Evolutionary conservation across 2,113 vertebrate genomes (phyloP).

Genomic region (Tiliqua scincoides): DNA sequence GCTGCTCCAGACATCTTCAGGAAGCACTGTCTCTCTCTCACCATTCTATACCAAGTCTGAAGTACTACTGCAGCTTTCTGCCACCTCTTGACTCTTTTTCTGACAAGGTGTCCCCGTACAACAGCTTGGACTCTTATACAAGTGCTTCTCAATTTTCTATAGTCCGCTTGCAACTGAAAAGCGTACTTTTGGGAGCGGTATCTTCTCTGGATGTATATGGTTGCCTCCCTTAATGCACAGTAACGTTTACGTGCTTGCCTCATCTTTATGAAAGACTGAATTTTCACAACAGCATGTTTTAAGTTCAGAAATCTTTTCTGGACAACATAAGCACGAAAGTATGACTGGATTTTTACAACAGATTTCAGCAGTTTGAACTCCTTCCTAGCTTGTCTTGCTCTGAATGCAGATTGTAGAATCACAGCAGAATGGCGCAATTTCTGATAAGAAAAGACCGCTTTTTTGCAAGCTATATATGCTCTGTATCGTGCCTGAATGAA

Average conservation of each 20-base stretch:
- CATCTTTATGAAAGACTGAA: constrained; percentile 76
- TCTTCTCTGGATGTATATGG: constrained; percentile 48
- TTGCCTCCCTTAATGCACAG: constrained; percentile 47
- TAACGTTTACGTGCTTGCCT: constrained; percentile 49
- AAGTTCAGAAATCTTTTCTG: constrained; percentile 65
- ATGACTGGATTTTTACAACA: constrained; percentile 75
- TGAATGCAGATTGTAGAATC: constrained; percentile 74
- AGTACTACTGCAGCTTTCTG: constrained; percentile 69
- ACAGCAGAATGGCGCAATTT: constrained; percentile 53
- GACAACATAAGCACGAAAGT: constrained; percentile 63
- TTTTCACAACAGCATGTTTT: constrained; percentile 61
- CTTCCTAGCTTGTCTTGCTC: constrained; percentile 65
- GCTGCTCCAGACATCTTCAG: constrained; percentile 66
- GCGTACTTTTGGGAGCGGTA: constrained; percentile 53
- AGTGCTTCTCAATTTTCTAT: constrained; percentile 44
- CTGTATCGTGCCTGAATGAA: constrained; percentile 69
- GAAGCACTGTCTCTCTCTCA: constrained; percentile 56
- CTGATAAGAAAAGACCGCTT: constrained; percentile 60
- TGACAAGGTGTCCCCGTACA: constrained; percentile 69
- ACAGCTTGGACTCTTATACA: constrained; percentile 76
- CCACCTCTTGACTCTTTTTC: constrained; percentile 64
- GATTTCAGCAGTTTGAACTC: constrained; percentile 20
- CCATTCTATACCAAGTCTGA: constrained; percentile 86
- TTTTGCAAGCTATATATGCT: constrained; percentile 13
- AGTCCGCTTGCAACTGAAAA: constrained; percentile 48